Evolutionary conservation across 2,888 invertebrate genomes (phyloP).

Genomic region (Sarcophaga variegata): DNA sequence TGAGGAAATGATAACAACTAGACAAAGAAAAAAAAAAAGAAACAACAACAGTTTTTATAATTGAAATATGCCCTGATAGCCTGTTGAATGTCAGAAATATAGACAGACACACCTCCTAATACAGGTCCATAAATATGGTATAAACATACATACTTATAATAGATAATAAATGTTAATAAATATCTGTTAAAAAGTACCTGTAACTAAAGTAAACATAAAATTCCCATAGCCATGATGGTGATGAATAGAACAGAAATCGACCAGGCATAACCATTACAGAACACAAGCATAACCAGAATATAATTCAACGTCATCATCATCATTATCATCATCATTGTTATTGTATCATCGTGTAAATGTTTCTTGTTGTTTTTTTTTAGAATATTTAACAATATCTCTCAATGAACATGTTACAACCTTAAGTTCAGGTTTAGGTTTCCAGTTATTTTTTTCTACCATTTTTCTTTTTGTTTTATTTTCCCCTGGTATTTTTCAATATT

Average conservation of each 20-base stretch:
- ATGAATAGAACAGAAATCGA: conserved; percentile 30
- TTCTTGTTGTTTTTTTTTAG: not conserved
- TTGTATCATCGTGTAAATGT: not conserved
- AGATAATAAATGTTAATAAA: not conserved
- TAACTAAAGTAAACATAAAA: not conserved
- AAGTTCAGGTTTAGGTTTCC: conserved; percentile 64
- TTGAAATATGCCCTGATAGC: conserved; percentile 14
- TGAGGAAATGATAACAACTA: conserved; percentile 21
- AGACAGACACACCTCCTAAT: conserved; percentile 58
- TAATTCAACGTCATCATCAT: conserved; percentile 3
- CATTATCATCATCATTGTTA: conserved; percentile 1
- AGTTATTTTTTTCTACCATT: conserved; percentile 11
- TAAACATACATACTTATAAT: not conserved
- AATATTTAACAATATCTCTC: conserved; percentile 12
- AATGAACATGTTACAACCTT: conserved; percentile 63
- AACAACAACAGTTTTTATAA: not conserved
- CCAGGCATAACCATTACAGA: conserved; percentile 36
- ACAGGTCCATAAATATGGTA: not conserved
- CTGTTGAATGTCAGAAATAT: conserved; percentile 40
- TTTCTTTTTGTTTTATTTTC: not conserved
- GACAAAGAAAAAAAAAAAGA: not conserved
- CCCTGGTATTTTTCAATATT: not conserved
- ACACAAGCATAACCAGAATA: not conserved
- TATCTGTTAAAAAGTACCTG: too few relatives aligned
- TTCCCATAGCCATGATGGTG: not conserved